Evolutionary conservation across 1,140 invertebrate genomes (phyloP).

Genomic region (Hypothenemus hampei): DNA sequence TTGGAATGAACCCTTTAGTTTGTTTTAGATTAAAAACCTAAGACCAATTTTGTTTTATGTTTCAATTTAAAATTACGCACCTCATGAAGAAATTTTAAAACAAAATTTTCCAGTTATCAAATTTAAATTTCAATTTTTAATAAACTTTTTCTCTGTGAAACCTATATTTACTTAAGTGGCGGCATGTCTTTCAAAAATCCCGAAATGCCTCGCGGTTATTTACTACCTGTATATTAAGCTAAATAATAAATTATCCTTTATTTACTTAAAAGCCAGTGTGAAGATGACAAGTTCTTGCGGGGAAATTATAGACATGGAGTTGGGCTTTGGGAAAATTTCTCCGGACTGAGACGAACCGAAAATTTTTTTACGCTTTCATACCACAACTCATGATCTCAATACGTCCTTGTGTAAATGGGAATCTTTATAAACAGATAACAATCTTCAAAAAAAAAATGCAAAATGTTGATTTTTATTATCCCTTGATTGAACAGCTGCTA

Average conservation of each 20-base stretch:
- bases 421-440: too few species aligned
- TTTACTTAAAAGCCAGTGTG: background rate
- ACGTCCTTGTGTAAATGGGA: too few species aligned
- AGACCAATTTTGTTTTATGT: too few species aligned
- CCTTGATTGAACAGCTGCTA: background rate
- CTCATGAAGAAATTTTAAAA: constrained; percentile 12
- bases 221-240: background rate
- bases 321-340: too few species aligned
- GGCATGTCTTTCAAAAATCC: background rate
- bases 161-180: background rate
- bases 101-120: background rate
- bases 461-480: background rate
- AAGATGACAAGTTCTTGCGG: background rate
- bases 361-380: too few species aligned
- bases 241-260: background rate
- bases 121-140: background rate
- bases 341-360: too few species aligned
- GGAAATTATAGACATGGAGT: too few species aligned
- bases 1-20: too few species aligned
- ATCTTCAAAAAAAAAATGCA: background rate
- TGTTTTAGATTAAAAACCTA: too few species aligned
- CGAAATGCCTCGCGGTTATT: background rate
- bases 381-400: too few species aligned
- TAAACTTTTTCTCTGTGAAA: too few species aligned
- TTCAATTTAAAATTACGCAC: background rate